phyloP scores from a whole-genome alignment of 2,888 invertebrate species.

The Baccha elongata region DNA sequence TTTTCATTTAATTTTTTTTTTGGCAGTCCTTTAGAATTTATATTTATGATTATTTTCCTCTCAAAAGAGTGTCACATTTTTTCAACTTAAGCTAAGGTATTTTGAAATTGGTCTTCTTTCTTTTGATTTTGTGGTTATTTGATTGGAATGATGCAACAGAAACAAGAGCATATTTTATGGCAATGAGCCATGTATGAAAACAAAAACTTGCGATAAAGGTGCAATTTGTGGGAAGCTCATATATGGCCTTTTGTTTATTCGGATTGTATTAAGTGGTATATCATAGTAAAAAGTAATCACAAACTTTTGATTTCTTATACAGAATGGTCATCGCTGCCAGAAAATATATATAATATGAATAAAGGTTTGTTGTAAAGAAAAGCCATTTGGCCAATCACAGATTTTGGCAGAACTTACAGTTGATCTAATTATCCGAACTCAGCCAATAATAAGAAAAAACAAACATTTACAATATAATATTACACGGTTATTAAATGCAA shows the following conservation, averaged over 20 bases:
- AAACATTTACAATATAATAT: too few species aligned
- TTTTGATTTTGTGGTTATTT: slow-evolving; percentile 45
- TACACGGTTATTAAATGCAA: too few species aligned
- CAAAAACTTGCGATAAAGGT: slow-evolving; percentile 10
- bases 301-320: neutral
- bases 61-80: slow-evolving; percentile 55
- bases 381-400: neutral
- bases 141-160: slow-evolving; percentile 65
- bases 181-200: slow-evolving; percentile 36
- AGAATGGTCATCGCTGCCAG: neutral
- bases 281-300: neutral
- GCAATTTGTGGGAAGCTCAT: slow-evolving; percentile 13
- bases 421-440: too few species aligned
- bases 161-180: slow-evolving; percentile 48
- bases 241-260: slow-evolving; percentile 10
- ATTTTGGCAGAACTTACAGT: slow-evolving; percentile 2
- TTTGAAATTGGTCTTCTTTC: slow-evolving; percentile 43
- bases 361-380: too few species aligned
- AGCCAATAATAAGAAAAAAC: too few species aligned
- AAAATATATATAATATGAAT: neutral
- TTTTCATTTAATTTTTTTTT: slow-evolving; percentile 28
- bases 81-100: slow-evolving; percentile 35
- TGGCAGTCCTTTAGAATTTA: slow-evolving; percentile 54
- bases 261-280: neutral
- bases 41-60: slow-evolving; percentile 65